These are phyloP conservation scores for Cygnus olor DNA, from an alignment of 2,797 vertebrate genomes.

Conservation along the genomic window DNA sequence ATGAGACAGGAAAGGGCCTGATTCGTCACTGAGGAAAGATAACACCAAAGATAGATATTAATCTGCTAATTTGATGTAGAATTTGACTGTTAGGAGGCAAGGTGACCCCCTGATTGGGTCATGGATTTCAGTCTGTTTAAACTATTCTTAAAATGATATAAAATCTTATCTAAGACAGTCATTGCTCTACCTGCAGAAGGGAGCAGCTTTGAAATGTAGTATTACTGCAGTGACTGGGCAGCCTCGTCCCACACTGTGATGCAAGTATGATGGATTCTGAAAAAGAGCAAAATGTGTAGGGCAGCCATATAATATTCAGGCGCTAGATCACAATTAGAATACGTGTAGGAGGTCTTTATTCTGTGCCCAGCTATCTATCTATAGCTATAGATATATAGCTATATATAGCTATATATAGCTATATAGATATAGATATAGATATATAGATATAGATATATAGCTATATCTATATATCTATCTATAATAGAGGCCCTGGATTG, in stretches of 20 bases:
- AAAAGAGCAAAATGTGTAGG: neutral
- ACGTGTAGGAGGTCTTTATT: neutral
- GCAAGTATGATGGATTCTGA: neutral
- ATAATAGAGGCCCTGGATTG: too few relatives aligned
- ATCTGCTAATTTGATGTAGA: conserved; percentile 23
- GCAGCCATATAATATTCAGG: neutral
- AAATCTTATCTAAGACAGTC: neutral
- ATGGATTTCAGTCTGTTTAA: neutral
- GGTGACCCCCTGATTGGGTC: neutral
- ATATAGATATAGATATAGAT: too few relatives aligned
- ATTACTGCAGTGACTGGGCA: neutral
- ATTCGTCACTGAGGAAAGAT: neutral
- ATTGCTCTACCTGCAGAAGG: neutral
- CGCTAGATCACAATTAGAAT: neutral
- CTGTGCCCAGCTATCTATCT: neutral
- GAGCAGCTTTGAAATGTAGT: neutral
- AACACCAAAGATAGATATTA: neutral
- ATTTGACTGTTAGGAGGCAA: neutral
- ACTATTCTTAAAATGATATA: neutral
- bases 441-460: too few relatives aligned
- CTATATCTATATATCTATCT: too few relatives aligned
- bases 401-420: too few relatives aligned
- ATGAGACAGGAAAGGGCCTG: neutral
- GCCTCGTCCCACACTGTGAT: neutral
- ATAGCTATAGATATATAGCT: too few relatives aligned